Evolutionary conservation across 2,797 vertebrate species (phyloP).

Genomic region (Halcyon badia): DNA sequence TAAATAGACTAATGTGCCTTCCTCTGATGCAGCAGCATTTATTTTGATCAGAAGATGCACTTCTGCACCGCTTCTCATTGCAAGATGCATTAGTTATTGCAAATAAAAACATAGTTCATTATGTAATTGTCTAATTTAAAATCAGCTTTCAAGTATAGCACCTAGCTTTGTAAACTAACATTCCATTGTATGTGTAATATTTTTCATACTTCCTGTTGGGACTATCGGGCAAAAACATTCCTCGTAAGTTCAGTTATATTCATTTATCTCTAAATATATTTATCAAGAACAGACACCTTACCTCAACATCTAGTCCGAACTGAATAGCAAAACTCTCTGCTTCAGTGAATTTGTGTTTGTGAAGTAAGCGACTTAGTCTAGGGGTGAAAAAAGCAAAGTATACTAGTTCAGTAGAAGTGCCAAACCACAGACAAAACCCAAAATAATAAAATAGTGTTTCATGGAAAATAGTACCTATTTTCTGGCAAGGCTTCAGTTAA

Average conservation of each 20-base stretch:
- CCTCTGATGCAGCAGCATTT: background rate
- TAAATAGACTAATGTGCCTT: background rate
- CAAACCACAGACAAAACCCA: background rate
- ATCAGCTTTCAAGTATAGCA: background rate
- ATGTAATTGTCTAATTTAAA: background rate
- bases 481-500: slow-evolving; percentile 98
- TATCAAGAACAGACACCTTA: slow-evolving; percentile 23
- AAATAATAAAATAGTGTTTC: background rate
- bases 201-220: background rate
- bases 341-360: slow-evolving; percentile 95
- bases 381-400: background rate
- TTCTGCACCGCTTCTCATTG: background rate
- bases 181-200: background rate
- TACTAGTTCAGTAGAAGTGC: background rate
- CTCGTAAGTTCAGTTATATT: background rate
- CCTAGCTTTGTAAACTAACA: background rate
- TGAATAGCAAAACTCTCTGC: slow-evolving; percentile 95
- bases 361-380: slow-evolving; percentile 93
- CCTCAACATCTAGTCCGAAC: slow-evolving; percentile 95
- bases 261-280: background rate
- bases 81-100: background rate
- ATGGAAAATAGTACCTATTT: slow-evolving; percentile 86
- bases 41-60: background rate
- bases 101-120: background rate
- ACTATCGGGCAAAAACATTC: background rate